Conservation (phyloP, 2,888 invertebrate species). For the Sussaba pulchella region DNA sequence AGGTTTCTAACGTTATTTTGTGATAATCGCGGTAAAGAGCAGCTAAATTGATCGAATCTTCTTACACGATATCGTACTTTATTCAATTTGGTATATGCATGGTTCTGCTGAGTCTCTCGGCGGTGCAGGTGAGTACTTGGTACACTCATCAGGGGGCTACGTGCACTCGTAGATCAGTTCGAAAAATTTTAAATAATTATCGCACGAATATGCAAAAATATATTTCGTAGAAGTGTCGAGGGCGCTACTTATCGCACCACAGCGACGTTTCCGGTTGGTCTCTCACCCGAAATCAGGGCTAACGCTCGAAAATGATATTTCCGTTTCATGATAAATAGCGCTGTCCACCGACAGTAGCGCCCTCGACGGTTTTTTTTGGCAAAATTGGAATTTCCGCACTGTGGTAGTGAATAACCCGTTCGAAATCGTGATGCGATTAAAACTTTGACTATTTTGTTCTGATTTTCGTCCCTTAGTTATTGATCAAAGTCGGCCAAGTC, state of each 20-base stretch:
- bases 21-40: background rate
- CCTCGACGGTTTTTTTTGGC: background rate
- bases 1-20: background rate
- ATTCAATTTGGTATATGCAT: background rate
- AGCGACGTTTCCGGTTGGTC: no score
- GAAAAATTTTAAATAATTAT: background rate
- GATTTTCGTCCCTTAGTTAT: conserved; percentile 12
- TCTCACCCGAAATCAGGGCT: no score
- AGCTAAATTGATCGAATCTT: background rate
- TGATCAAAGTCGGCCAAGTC: conserved; percentile 41
- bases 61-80: background rate
- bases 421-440: no score
- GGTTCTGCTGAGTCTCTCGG: conserved; percentile 1
- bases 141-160: no score
- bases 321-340: no score
- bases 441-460: no score
- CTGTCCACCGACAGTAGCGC: no score
- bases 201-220: background rate
- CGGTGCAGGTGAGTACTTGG: background rate
- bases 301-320: no score
- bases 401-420: no score
- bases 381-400: no score
- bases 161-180: background rate
- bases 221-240: no score
- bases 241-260: no score